phyloP scores from a whole-genome alignment of 1,140 invertebrate species.

The Lepidurus arcticus region DNA sequence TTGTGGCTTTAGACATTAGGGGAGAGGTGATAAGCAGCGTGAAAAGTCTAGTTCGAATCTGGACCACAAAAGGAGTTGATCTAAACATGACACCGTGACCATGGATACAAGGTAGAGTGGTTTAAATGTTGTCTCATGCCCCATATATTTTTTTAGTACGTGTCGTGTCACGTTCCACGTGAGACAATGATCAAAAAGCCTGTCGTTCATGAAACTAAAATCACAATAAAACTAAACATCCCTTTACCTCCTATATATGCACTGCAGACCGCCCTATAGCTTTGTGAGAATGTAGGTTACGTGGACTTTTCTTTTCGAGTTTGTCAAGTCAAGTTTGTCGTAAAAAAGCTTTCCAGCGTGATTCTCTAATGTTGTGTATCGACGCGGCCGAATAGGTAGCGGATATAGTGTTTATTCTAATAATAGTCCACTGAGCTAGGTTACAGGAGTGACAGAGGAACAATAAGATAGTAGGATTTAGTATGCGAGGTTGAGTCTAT shows the following conservation, averaged over 20 bases:
- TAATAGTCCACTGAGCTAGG: too few species aligned
- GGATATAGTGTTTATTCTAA: too few species aligned
- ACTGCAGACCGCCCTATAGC: neutral
- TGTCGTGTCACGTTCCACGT: slow-evolving; percentile 6
- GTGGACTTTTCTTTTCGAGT: neutral
- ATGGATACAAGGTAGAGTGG: neutral
- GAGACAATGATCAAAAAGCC: neutral
- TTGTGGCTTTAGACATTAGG: too few species aligned
- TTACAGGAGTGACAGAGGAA: too few species aligned
- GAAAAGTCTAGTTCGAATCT: too few species aligned
- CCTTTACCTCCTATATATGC: neutral
- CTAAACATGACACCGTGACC: neutral
- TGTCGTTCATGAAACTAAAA: neutral
- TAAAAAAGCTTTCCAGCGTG: too few species aligned
- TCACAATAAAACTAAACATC: neutral
- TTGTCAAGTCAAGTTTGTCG: neutral
- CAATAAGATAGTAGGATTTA: too few species aligned
- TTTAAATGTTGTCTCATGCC: neutral
- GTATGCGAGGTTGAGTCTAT: too few species aligned
- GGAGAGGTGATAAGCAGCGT: too few species aligned
- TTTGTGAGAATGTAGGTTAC: neutral
- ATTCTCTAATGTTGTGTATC: too few species aligned
- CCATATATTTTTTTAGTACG: slow-evolving; percentile 1
- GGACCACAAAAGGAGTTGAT: too few species aligned
- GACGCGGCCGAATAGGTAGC: too few species aligned